Evolutionary conservation across 2,113 vertebrate species (phyloP).

Genomic region (Indicator maculatus): DNA sequence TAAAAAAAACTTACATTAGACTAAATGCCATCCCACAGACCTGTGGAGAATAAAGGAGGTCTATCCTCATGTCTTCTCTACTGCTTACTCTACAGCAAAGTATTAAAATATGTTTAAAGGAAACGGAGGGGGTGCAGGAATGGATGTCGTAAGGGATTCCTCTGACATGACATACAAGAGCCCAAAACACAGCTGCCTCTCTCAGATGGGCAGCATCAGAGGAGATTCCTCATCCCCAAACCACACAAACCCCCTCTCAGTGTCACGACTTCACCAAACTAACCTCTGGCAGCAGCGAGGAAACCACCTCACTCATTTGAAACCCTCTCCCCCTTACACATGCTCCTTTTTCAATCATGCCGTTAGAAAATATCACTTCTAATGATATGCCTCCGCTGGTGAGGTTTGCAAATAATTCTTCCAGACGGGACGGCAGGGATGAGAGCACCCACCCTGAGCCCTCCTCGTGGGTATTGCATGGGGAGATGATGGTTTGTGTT

Average conservation of each 20-base stretch:
- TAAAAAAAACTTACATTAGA: not conserved
- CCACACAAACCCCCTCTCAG: not conserved
- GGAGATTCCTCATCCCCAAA: not conserved
- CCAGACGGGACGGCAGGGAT: not conserved
- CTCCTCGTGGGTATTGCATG: rapidly evolving
- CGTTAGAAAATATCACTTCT: not conserved
- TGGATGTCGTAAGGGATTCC: not conserved
- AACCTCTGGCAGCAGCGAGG: not conserved
- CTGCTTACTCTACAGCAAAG: not conserved
- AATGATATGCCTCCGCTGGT: not conserved
- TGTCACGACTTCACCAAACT: rapidly evolving
- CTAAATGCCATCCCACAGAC: rapidly evolving
- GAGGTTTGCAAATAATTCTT: not conserved
- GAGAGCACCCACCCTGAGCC: not conserved
- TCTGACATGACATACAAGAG: not conserved
- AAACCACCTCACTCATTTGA: not conserved
- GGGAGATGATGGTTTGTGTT: not conserved
- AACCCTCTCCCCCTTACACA: no score
- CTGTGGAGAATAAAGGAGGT: not conserved
- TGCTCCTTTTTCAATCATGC: not conserved
- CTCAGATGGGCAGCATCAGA: rapidly evolving
- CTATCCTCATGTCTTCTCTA: not conserved
- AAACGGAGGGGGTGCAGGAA: not conserved
- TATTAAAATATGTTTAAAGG: not conserved
- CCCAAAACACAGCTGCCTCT: not conserved